These are phyloP conservation scores for Perizoma affinitatum DNA, from an alignment of 2,888 invertebrate species.

Conservation along the genomic window DNA sequence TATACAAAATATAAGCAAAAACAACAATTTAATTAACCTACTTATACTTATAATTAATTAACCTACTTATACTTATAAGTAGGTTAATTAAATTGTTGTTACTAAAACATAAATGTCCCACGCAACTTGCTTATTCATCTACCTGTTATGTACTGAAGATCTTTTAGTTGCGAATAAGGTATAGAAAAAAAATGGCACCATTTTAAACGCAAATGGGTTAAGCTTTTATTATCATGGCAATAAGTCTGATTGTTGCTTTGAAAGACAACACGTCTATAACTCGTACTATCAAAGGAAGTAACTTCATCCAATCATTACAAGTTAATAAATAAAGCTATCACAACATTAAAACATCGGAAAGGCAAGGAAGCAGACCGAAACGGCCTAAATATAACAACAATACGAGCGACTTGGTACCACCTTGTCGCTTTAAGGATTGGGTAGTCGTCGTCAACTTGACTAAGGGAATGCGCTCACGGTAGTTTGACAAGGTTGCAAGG, in stretches of 20 bases:
- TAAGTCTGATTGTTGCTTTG: background rate
- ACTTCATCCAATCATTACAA: slow-evolving; percentile 23
- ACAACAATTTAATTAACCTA: no score
- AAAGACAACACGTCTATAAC: background rate
- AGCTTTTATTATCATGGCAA: background rate
- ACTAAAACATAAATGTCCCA: no score
- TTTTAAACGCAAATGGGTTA: background rate
- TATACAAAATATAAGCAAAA: no score
- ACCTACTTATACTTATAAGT: no score
- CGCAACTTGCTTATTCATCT: no score
- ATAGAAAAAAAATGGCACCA: no score
- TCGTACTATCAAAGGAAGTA: slow-evolving; percentile 19
- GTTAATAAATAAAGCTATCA: slow-evolving; percentile 47
- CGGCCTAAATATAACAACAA: slow-evolving; percentile 73
- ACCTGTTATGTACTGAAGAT: no score
- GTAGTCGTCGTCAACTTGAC: slow-evolving; percentile 50
- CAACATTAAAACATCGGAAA: slow-evolving; percentile 56
- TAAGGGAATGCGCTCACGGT: slow-evolving; percentile 48
- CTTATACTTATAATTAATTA: no score
- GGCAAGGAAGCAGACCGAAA: slow-evolving; percentile 62
- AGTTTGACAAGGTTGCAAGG: slow-evolving; percentile 70
- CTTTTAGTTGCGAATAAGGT: no score
- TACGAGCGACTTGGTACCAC: slow-evolving; percentile 54
- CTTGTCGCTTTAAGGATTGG: slow-evolving; percentile 59
- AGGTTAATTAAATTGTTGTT: no score